A percentile compares a stretch with the other conserved stretches of the same genome.
These are phyloP conservation scores for Papilio xuthus DNA, from an alignment of 1,140 invertebrate genomes.

Conservation along the genomic window DNA sequence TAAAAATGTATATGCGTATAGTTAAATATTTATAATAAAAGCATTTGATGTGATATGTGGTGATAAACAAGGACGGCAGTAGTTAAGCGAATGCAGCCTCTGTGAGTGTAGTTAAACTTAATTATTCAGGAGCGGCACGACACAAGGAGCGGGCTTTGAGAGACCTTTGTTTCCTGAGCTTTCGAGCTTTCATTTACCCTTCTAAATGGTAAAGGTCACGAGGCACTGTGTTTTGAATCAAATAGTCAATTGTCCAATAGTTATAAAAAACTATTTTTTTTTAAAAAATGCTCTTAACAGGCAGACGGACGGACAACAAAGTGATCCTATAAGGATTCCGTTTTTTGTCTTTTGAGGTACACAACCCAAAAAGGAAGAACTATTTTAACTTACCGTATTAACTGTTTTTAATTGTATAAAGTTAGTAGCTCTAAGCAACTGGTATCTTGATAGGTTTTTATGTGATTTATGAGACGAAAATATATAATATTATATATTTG, in stretches of 20 bases:
- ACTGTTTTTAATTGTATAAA: too few relatives aligned
- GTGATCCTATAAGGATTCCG: too few relatives aligned
- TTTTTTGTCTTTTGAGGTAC: too few relatives aligned
- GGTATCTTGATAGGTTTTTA: too few relatives aligned
- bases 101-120: constrained; percentile 24
- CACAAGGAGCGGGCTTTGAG: constrained; percentile 20
- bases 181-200: constrained; percentile 19
- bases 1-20: too few relatives aligned
- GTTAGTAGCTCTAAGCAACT: too few relatives aligned
- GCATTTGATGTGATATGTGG: not conserved
- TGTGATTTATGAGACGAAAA: too few relatives aligned
- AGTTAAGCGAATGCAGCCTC: constrained; percentile 25
- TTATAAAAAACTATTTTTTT: not conserved
- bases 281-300: too few relatives aligned
- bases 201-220: constrained; percentile 44
- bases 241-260: not conserved
- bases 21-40: not conserved
- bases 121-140: constrained; percentile 34
- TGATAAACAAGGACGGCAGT: constrained; percentile 12
- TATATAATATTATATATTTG: too few relatives aligned
- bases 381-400: too few relatives aligned
- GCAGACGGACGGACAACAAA: too few relatives aligned
- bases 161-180: constrained; percentile 19
- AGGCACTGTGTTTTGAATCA: constrained; percentile 21
- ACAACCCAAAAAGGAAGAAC: too few relatives aligned